Base-by-base conservation (phyloP, 2,113 vertebrate genomes). In the Trogon surrucura region DNA sequence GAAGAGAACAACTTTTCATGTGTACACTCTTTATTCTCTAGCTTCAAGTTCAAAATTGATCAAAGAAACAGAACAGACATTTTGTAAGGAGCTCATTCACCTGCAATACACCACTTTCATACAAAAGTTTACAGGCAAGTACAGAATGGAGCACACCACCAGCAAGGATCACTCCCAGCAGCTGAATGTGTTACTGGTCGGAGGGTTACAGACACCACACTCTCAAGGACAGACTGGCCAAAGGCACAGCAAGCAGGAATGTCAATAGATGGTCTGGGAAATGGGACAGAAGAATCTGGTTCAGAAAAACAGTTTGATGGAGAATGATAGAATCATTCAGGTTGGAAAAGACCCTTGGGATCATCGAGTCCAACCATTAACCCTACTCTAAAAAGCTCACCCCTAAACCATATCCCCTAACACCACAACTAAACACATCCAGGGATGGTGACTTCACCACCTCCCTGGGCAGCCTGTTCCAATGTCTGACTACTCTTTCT, bases 131-230 rank as follows among this genome's bases (percentile, higher is more conserved):
- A 45, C 9, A 91, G 45, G 23, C 77, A 0, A 80, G 11, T 21
- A 57, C 22, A 44, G 8, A 77, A 80, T 3, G 12, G 25, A 79
- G 36, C 25, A 88, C 51, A 53, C 10, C 21, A 74, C 7, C 19
- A 53, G 20, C 17, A 74, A 91, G 50, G 29, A 91, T 30, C 65
- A 30, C 22, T 85, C 51, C 15, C 25, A 53, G 25, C 6, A 73
- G 27, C 16, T 47, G 29, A 38, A 41, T 3, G 2, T 25, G 13
- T 30, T 25, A 48, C 0, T 1, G 1, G 13, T 62, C 56, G 75
- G 65, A 60, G 23, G 16, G 10, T 27, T 64, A 74, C 0, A 61
- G 21, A 88, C 20, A 51, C 2, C 15, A 19, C 3, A 6, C 26
- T 27, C 26, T 12, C 19, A 77, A 58, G 47, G 57, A 71, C 0